Evolutionary conservation across 1,140 invertebrate species (phyloP).

Genomic region (Himalopsyche phryganea): DNA sequence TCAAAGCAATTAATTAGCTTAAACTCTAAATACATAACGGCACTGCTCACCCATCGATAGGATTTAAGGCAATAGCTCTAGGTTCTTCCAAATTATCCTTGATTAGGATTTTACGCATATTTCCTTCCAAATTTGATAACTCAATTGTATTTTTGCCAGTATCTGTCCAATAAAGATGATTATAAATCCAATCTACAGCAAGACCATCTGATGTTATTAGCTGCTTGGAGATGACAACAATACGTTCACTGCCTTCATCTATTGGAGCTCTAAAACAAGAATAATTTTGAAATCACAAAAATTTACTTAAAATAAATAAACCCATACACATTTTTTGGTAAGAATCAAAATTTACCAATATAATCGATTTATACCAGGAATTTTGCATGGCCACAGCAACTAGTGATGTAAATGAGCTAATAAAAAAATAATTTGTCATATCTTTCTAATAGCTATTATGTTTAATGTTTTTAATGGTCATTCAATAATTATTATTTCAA

Average conservation of each 20-base stretch:
- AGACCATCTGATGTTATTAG: conserved; percentile 88
- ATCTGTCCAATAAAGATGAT: conserved; percentile 96
- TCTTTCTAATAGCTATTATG: no score
- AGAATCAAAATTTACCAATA: no score
- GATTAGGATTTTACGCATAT: conserved; percentile 84
- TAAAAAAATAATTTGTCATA: no score
- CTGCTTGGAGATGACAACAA: conserved; percentile 77
- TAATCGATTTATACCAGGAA: no score
- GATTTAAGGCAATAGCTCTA: conserved; percentile 91
- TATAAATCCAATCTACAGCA: conserved; percentile 96
- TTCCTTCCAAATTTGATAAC: conserved; percentile 83
- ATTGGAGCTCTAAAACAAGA: conserved; percentile 70
- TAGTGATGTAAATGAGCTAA: no score
- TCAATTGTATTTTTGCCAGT: conserved; percentile 88
- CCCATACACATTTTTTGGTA: no score
- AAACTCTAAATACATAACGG: not conserved
- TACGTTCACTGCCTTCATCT: conserved; percentile 81
- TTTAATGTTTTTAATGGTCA: no score
- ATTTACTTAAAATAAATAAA: no score
- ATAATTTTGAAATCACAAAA: no score
- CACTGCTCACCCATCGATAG: conserved; percentile 75
- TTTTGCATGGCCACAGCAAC: no score
- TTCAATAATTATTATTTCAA: no score
- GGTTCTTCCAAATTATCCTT: conserved; percentile 85
- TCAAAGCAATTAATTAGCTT: not conserved